Evolutionary conservation across 2,797 vertebrate genomes (phyloP).

Genomic region (Tragopan temminckii): DNA sequence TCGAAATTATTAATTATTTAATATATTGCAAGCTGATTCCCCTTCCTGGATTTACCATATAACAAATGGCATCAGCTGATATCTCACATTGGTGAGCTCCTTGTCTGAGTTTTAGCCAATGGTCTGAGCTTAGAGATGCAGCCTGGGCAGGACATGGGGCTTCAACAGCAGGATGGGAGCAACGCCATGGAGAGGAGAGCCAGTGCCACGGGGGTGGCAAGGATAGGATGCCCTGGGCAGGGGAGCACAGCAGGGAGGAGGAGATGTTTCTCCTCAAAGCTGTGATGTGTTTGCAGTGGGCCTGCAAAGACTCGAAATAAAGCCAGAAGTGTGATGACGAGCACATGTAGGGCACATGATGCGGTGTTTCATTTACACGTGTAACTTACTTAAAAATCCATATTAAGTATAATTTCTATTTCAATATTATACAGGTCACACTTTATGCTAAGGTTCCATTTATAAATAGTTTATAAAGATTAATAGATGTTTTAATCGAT

Average conservation of each 20-base stretch:
- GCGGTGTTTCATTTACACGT: not conserved
- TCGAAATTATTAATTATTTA: conserved; percentile 57
- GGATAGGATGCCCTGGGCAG: accelerated
- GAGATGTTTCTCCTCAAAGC: not conserved
- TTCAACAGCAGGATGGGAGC: not conserved
- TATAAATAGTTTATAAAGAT: conserved; percentile 74
- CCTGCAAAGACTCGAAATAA: not conserved
- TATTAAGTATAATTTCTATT: conserved; percentile 61
- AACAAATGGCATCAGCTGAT: conserved; percentile 16
- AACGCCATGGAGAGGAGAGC: not conserved
- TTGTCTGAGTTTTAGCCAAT: conserved; percentile 38
- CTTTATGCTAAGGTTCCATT: conserved; percentile 19
- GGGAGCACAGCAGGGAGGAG: not conserved
- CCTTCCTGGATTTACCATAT: conserved; percentile 12
- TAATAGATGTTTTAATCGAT: conserved; percentile 66
- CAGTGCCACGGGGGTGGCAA: not conserved
- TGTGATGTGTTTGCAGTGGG: not conserved
- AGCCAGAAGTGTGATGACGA: accelerated
- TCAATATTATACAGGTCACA: conserved; percentile 53
- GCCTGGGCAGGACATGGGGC: not conserved
- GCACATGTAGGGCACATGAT: not conserved
- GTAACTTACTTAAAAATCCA: conserved; percentile 31
- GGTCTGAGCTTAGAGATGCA: not conserved
- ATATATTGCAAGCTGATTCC: conserved; percentile 49
- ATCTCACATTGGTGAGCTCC: conserved; percentile 27